These are phyloP conservation scores for Cnemophilus loriae DNA, from an alignment of 2,113 vertebrate genomes.

Conservation along the genomic window DNA sequence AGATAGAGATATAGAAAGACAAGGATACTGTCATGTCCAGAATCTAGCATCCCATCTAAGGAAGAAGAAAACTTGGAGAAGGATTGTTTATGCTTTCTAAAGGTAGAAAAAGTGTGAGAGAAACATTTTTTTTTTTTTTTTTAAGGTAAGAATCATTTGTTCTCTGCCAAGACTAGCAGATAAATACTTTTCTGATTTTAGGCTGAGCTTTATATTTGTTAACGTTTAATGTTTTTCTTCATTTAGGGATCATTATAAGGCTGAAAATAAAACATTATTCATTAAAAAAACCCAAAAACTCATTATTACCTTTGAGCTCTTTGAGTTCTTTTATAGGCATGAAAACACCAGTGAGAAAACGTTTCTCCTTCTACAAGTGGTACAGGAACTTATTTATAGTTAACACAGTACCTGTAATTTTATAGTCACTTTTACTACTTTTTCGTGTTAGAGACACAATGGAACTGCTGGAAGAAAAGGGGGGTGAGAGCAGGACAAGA, in stretches of 20 bases:
- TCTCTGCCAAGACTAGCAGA: neutral
- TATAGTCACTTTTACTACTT: neutral
- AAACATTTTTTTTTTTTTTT: neutral
- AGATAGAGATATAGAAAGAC: neutral
- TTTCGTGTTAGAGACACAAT: neutral
- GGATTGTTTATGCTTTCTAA: neutral
- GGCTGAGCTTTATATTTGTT: neutral
- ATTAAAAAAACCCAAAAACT: neutral
- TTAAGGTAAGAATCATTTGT: neutral
- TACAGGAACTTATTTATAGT: neutral
- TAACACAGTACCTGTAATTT: neutral
- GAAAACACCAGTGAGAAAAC: neutral
- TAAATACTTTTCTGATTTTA: neutral
- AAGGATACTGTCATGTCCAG: neutral
- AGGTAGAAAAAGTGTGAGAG: neutral
- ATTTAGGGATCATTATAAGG: neutral
- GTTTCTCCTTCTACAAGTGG: neutral
- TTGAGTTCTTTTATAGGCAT: neutral
- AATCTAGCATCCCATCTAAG: neutral
- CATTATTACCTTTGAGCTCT: neutral
- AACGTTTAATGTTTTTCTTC: neutral
- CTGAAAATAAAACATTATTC: neutral
- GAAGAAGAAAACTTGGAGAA: neutral
- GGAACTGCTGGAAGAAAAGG: neutral
- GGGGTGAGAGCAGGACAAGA: rapidly evolving